Evolutionary conservation across 1,140 invertebrate genomes (phyloP).

Genomic region (Lordiphosa clarofinis): DNA sequence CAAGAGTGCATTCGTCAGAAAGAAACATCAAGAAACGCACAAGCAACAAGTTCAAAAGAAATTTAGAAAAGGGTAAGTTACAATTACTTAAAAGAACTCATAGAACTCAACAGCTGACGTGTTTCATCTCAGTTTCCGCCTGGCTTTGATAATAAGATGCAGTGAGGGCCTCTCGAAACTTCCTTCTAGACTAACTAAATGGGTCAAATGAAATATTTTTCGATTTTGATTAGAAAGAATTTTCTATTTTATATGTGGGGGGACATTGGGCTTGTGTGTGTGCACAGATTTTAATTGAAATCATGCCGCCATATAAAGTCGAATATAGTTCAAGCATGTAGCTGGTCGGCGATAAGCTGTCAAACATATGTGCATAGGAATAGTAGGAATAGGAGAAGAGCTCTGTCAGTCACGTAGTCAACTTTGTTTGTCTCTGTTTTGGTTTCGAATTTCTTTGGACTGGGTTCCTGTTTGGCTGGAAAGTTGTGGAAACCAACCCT

Average conservation of each 20-base stretch:
- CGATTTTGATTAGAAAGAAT: slow-evolving; percentile 60
- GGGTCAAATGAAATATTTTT: slow-evolving; percentile 53
- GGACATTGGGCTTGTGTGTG: slow-evolving; percentile 15
- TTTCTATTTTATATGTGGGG: slow-evolving; percentile 24
- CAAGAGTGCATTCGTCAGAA: slow-evolving; percentile 4
- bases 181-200: slow-evolving; percentile 7
- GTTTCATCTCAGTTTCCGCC: slow-evolving; percentile 54
- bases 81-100: background rate
- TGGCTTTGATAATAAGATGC: slow-evolving; percentile 48
- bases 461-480: slow-evolving; percentile 33
- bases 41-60: slow-evolving; percentile 54
- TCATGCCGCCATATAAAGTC: slow-evolving; percentile 11
- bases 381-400: slow-evolving; percentile 19
- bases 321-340: slow-evolving; percentile 13
- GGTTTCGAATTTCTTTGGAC: slow-evolving; percentile 31
- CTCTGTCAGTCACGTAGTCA: slow-evolving; percentile 61
- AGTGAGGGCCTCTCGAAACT: slow-evolving; percentile 10
- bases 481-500: slow-evolving; percentile 33
- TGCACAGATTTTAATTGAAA: slow-evolving; percentile 37
- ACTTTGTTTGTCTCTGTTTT: slow-evolving; percentile 60
- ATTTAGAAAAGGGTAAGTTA: slow-evolving; percentile 29
- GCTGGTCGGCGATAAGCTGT: slow-evolving; percentile 53
- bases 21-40: background rate
- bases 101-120: slow-evolving; percentile 44
- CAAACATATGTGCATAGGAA: slow-evolving; percentile 18